Conservation (phyloP, 30 jellyfish, hydroid and myxozoan species). For the Hydra vulgaris region DNA sequence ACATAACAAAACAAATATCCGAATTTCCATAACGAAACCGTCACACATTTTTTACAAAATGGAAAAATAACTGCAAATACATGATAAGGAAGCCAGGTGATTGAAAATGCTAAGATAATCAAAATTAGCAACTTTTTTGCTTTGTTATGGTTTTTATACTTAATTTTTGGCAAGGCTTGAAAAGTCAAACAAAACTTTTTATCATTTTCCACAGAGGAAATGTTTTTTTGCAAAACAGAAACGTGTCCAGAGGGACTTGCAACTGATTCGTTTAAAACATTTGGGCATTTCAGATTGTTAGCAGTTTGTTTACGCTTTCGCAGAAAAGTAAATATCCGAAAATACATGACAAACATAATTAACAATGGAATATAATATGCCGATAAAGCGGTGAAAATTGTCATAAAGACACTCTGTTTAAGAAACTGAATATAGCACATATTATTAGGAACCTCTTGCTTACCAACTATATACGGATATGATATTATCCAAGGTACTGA, state of each 20-base stretch:
- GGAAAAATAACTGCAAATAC: constrained; percentile 22
- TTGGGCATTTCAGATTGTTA: not conserved
- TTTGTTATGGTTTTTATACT: constrained; percentile 3
- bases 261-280: not conserved
- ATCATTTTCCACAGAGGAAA: not conserved
- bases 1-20: constrained; percentile 27
- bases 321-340: not conserved
- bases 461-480: constrained; percentile 16
- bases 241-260: not conserved
- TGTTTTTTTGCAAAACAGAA: not conserved
- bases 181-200: not conserved
- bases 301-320: not conserved
- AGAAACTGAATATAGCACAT: constrained; percentile 26
- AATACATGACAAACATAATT: not conserved
- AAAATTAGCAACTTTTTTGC: constrained; percentile 15
- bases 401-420: constrained; percentile 1
- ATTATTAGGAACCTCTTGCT: constrained; percentile 24
- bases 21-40: constrained; percentile 2
- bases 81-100: constrained; percentile 37
- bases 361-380: constrained; percentile 29
- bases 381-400: constrained; percentile 16
- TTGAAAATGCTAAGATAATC: constrained; percentile 14
- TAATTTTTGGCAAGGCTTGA: not conserved
- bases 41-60: not conserved
- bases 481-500: constrained; percentile 19